Base-by-base conservation (phyloP, 2,888 invertebrate species). In the Xiphydria camelus region DNA sequence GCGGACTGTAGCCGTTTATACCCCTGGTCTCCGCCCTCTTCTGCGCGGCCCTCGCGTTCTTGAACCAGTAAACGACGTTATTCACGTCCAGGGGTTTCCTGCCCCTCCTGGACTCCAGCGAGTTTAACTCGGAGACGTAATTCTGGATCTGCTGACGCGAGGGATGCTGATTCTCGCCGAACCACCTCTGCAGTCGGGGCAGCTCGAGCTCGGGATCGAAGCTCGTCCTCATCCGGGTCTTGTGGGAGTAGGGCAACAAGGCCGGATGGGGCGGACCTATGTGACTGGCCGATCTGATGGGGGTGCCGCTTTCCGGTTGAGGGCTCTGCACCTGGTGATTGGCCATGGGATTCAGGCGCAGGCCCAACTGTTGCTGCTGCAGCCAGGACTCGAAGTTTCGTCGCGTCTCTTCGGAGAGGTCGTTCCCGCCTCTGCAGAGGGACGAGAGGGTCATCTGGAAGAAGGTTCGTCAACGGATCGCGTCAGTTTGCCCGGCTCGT, bases 31-130 rank as follows among this genome's bases (percentile, higher is more conserved):
- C 93, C 2, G 94, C 94, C 29, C 96, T 82, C 68, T 96, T 94
- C 72, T 94, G 92, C 1, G 95, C 95, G 1, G 97, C 97, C 39
- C 98, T 82, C 0, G 97, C 96, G 71, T 97, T 97, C 75, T 97
- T 96, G 78, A 99, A 99, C 94, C 94, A 94, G 68, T 94, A 94
- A 10, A 95, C 94, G 10, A 96, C 94, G 70, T 96, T 96, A 69
- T 94, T 94, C 3, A 96, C 89, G 76, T 97, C 96, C 40, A 97
- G 79, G 0, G 95, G 95, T 68, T 96, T 94, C 35, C 96, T 82
- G 1, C 95, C 96, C 40, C 92, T 83, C 29, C 97, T 83, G 38
- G 95, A 96, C 68, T 95, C 94, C 53, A 96, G 78, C 47, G 87
- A 86, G 74, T 99, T 99, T 55, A 99, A 79, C 70, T 95, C 94